These are phyloP conservation scores for Yponomeuta sedellus DNA, from an alignment of 2,888 invertebrate species.

Conservation along the genomic window DNA sequence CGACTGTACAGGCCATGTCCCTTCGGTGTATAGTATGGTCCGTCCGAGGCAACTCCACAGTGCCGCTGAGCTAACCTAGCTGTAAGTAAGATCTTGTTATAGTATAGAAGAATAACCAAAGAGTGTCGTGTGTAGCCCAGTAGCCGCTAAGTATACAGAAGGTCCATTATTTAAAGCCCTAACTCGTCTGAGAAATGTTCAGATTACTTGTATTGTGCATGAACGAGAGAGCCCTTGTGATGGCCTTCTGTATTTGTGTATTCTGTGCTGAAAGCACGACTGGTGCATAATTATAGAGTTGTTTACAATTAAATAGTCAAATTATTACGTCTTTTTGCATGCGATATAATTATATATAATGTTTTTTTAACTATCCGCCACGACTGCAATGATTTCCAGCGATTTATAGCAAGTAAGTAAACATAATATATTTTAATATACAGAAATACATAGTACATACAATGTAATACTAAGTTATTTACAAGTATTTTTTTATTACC, in stretches of 20 bases:
- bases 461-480: constrained; percentile 9
- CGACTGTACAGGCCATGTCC: too few relatives aligned
- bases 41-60: too few relatives aligned
- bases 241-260: neutral
- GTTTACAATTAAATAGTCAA: constrained; percentile 6
- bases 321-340: constrained; percentile 40
- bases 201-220: neutral
- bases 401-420: constrained; percentile 21
- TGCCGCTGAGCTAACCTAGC: neutral
- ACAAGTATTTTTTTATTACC: neutral
- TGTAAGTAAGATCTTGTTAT: neutral
- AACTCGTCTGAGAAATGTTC: neutral
- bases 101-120: neutral
- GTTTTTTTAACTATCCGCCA: constrained; percentile 15
- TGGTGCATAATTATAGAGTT: constrained; percentile 4
- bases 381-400: constrained; percentile 16
- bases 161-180: neutral
- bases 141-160: neutral
- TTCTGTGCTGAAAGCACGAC: neutral
- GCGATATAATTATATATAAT: constrained; percentile 27
- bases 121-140: neutral
- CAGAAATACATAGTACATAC: neutral
- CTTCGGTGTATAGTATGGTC: too few relatives aligned
- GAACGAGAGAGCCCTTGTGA: neutral
- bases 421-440: neutral